These are phyloP conservation scores for Ictalurus punctatus DNA, from an alignment of 2,113 vertebrate species.

Conservation along the genomic window DNA sequence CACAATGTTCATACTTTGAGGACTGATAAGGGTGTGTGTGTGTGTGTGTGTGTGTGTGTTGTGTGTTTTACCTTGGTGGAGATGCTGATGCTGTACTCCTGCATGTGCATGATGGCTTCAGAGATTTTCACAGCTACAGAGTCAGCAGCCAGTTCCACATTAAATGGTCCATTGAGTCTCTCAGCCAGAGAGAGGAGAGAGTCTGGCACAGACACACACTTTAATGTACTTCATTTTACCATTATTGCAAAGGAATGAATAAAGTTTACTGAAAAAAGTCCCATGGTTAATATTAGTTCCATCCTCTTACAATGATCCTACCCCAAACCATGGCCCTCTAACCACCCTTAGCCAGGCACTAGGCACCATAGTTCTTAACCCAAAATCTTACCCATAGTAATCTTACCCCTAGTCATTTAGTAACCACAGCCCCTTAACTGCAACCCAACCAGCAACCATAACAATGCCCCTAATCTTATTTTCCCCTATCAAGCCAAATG, in stretches of 20 bases:
- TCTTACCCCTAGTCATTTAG: neutral
- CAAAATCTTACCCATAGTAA: neutral
- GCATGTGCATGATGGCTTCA: slow-evolving; percentile 85
- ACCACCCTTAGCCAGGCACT: neutral
- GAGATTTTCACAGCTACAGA: slow-evolving; percentile 85
- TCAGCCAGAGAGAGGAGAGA: slow-evolving; percentile 80
- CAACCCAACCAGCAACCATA: neutral
- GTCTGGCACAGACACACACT: slow-evolving; percentile 64
- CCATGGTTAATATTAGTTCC: neutral
- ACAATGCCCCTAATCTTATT: neutral
- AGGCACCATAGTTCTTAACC: neutral
- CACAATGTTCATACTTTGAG: neutral
- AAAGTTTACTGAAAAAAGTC: neutral
- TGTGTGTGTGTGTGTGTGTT: neutral
- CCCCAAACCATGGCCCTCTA: neutral
- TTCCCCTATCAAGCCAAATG: neutral
- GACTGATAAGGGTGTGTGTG: neutral
- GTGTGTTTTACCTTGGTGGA: slow-evolving; percentile 77
- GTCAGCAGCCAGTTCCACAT: slow-evolving; percentile 82
- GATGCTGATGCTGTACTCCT: slow-evolving; percentile 82
- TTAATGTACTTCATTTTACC: neutral
- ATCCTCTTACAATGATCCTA: neutral
- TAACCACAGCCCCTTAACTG: neutral
- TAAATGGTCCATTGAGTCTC: slow-evolving; percentile 83
- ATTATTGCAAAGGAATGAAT: neutral